Percentiles rank a stretch among this genome's conserved stretches.
These are phyloP conservation scores for Drosophila nasuta DNA, from an alignment of 1,140 invertebrate genomes.

Conservation along the genomic window DNA sequence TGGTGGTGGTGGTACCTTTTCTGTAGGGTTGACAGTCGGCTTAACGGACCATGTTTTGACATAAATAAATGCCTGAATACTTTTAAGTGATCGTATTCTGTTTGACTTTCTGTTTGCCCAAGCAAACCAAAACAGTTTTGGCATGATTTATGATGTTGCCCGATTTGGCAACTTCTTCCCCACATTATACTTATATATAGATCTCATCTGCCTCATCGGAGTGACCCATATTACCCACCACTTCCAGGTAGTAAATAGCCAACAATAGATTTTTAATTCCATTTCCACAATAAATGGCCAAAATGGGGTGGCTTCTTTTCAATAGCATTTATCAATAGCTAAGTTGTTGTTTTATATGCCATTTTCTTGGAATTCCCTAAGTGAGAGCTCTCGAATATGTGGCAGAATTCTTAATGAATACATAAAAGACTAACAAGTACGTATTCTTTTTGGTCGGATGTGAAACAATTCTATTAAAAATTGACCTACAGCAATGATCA, in stretches of 20 bases:
- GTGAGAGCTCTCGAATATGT: conserved; percentile 4
- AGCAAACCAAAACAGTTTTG: conserved; percentile 53
- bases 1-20: conserved; percentile 35
- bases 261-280: conserved; percentile 46
- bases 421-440: background rate
- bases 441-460: background rate
- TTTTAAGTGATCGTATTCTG: conserved; percentile 79
- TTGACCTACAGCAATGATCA: no score
- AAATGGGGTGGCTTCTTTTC: conserved; percentile 18
- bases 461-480: no score
- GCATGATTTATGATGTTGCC: conserved; percentile 72
- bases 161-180: conserved; percentile 61
- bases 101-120: conserved; percentile 73
- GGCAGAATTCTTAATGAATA: background rate
- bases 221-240: conserved; percentile 43
- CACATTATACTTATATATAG: conserved; percentile 28
- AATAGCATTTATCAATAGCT: conserved; percentile 22
- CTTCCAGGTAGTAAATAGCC: conserved; percentile 31
- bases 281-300: conserved; percentile 34
- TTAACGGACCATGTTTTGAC: conserved; percentile 77
- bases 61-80: conserved; percentile 82
- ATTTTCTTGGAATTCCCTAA: conserved; percentile 1
- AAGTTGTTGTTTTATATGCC: conserved; percentile 13
- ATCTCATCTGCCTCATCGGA: conserved; percentile 25
- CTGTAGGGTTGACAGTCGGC: conserved; percentile 54